These are phyloP conservation scores for Drosophila baimaii DNA, from an alignment of 1,140 invertebrate genomes.

Conservation along the genomic window DNA sequence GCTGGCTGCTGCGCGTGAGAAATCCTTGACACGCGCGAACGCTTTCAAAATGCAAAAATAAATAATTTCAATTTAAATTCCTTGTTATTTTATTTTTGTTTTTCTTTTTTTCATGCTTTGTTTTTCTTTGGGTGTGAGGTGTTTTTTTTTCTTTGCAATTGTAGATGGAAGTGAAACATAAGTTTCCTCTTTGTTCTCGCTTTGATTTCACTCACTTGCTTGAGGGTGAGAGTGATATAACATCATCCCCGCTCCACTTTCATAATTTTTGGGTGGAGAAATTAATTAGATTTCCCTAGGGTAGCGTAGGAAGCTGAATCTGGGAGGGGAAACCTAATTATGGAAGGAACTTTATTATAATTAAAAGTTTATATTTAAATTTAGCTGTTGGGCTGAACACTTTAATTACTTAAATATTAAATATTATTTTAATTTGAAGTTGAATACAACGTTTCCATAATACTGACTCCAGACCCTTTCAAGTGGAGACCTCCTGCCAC, in stretches of 20 bases:
- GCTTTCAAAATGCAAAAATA: slow-evolving; percentile 83
- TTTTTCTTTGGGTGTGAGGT: slow-evolving; percentile 18
- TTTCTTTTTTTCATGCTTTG: slow-evolving; percentile 43
- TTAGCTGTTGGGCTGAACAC: too few species aligned
- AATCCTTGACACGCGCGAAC: slow-evolving; percentile 79
- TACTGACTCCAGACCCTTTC: neutral
- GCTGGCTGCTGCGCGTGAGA: slow-evolving; percentile 62
- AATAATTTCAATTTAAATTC: slow-evolving; percentile 83
- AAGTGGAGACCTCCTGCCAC: neutral
- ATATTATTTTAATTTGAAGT: neutral
- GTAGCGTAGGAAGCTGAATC: neutral
- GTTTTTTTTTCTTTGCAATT: slow-evolving; percentile 35
- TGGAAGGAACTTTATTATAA: neutral
- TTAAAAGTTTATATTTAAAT: neutral
- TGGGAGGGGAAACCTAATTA: neutral
- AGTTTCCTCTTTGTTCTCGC: slow-evolving; percentile 64
- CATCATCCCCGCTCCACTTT: neutral
- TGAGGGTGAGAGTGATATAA: slow-evolving; percentile 1
- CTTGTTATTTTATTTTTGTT: slow-evolving; percentile 59
- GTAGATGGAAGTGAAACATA: slow-evolving; percentile 66
- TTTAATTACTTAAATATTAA: neutral
- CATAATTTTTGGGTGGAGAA: slow-evolving; percentile 35
- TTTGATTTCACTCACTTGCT: slow-evolving; percentile 44
- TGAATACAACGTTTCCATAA: neutral
- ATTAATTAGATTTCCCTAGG: slow-evolving; percentile 35